Conservation (phyloP, 2,888 invertebrate genomes). For the Microctonus aethiopoides region DNA sequence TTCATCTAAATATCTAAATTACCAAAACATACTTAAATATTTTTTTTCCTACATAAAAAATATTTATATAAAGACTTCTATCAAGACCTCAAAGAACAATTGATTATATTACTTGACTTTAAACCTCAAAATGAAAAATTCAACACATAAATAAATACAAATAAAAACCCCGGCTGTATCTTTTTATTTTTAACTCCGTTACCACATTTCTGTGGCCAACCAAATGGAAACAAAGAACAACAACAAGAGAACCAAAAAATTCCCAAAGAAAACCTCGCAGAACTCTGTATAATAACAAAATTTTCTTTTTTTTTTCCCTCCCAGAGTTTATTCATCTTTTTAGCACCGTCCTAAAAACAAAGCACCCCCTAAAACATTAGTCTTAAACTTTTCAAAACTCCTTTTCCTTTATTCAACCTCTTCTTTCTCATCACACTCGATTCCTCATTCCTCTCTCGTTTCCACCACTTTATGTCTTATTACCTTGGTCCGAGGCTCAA, state of each 20-base stretch:
- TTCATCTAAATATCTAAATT: too few relatives aligned
- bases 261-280: neutral
- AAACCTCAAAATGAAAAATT: too few relatives aligned
- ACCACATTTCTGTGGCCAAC: neutral
- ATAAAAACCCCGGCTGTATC: neutral
- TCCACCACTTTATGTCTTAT: conserved; percentile 37
- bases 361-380: conserved; percentile 42
- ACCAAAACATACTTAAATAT: too few relatives aligned
- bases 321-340: neutral
- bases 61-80: too few relatives aligned
- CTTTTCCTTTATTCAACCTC: neutral
- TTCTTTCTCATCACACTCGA: neutral
- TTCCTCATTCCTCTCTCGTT: neutral
- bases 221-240: neutral
- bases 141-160: neutral
- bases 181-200: neutral
- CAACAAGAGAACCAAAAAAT: too few relatives aligned
- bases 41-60: too few relatives aligned
- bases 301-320: neutral
- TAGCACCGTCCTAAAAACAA: conserved; percentile 7
- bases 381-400: conserved; percentile 43
- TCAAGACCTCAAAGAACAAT: too few relatives aligned
- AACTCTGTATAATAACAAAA: neutral
- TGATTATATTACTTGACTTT: too few relatives aligned
- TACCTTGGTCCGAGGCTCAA: conserved; percentile 44